phyloP scores from a whole-genome alignment of 2,888 invertebrate genomes.

The Trachelus stipa region DNA sequence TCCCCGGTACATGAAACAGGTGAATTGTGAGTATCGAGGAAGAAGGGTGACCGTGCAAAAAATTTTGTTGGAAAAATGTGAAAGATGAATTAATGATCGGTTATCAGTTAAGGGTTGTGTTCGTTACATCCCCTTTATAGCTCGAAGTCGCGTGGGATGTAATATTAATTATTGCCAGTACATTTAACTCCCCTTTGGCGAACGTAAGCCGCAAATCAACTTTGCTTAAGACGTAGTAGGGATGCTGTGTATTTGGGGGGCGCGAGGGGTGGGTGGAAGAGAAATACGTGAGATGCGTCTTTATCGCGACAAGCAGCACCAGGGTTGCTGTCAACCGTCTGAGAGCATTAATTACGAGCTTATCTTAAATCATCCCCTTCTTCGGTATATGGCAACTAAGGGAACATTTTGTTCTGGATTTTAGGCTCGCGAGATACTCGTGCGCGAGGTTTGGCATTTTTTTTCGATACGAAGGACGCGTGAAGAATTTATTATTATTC shows the following conservation, averaged over 20 bases:
- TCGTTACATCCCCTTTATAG: background rate
- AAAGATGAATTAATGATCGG: background rate
- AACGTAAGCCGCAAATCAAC: background rate
- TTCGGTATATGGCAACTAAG: too few species aligned
- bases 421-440: background rate
- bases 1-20: background rate
- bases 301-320: background rate
- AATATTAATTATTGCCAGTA: background rate
- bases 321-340: background rate
- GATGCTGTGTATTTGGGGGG: background rate
- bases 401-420: background rate
- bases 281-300: background rate
- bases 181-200: background rate
- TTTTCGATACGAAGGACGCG: too few species aligned
- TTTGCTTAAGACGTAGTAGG: background rate
- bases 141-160: background rate
- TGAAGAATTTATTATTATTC: background rate
- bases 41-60: background rate
- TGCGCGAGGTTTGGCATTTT: background rate
- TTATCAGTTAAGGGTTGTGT: background rate
- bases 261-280: background rate
- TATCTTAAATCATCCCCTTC: background rate
- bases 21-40: too few species aligned
- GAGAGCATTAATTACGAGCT: slow-evolving; percentile 5
- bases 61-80: background rate